Evolutionary conservation across 1,140 invertebrate genomes (phyloP), one percentile per base, ranked within the genome.

Genomic region (Mya arenaria): DNA sequence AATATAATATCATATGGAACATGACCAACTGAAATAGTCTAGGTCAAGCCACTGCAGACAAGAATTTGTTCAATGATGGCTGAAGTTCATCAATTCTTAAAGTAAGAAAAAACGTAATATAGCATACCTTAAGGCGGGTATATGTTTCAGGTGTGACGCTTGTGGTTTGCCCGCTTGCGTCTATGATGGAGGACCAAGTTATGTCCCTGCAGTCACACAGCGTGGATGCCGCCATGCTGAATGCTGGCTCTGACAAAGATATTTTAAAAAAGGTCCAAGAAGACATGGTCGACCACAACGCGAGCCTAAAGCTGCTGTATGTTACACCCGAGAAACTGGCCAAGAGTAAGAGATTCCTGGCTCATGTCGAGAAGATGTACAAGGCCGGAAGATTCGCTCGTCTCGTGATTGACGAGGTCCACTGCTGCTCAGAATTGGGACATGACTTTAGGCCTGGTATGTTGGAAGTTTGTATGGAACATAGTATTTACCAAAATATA

Each of bases 351-450:
- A 93, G 95, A 62, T 97, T 98, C 82, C 97, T 97, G 96, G 94
- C 95, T 48, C 96, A 96, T 87, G 92, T 99, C 34, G 96, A 98
- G 91, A 97, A 97, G 89, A 95, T 96, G 86, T 96, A 96, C 89
- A 93, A 95, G 85, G 91, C 95, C 71, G 95, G 95, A 10, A 93
- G 95, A 81, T 93, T 99, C 77, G 86, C 89, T 28, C 92, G 96
- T 78, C 95, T 99, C 88, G 97, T 97, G 0, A 97, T 99, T 84
- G 98, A 99, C 92, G 98, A 99, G 92, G 97, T 98, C 0, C 98
- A 99, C 89, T 99, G 98, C 89, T 97, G 97, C 88, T 98, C 97
- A 23, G 96, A 97, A 86, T 99, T 97, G 97, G 98, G 98, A 10
- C 97, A 99, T 93, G 98, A 99, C 93, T 99, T 99, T 90, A 92